These are phyloP conservation scores for Anthophora plumipes DNA, from an alignment of 2,888 invertebrate genomes.

Conservation along the genomic window DNA sequence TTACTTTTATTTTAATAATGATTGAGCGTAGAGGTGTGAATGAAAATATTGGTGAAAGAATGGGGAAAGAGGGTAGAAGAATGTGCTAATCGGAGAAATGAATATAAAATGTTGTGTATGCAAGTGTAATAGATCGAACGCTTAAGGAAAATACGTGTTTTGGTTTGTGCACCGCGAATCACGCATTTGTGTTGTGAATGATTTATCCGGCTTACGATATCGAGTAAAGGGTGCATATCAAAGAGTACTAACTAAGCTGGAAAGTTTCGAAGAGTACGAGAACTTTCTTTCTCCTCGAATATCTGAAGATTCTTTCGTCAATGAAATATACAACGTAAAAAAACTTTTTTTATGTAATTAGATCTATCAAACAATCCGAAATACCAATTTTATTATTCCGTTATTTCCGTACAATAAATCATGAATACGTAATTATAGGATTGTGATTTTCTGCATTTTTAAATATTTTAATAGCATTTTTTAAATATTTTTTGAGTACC, in stretches of 20 bases:
- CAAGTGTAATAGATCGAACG: neutral
- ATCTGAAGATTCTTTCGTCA: neutral
- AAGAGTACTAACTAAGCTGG: neutral
- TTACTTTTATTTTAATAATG: too few species aligned
- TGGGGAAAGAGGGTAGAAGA: neutral
- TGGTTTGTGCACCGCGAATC: neutral
- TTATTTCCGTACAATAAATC: neutral
- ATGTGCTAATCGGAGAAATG: neutral
- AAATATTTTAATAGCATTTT: too few species aligned
- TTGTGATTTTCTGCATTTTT: too few species aligned
- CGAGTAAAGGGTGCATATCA: constrained; percentile 19
- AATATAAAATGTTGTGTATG: neutral
- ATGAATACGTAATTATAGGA: too few species aligned
- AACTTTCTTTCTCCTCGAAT: neutral
- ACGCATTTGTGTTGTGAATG: neutral
- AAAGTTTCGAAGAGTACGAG: neutral
- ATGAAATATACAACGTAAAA: too few species aligned
- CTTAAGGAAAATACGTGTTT: constrained; percentile 5
- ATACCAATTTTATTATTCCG: too few species aligned
- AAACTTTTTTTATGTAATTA: neutral
- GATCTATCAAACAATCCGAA: too few species aligned
- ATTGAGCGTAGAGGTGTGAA: neutral
- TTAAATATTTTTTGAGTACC: too few species aligned
- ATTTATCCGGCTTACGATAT: constrained; percentile 15
- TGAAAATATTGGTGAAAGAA: neutral